A percentile compares a stretch with the other conserved stretches of the same genome.
Conservation (phyloP, 2,888 invertebrate genomes). For the Agrilus biguttatus region DNA sequence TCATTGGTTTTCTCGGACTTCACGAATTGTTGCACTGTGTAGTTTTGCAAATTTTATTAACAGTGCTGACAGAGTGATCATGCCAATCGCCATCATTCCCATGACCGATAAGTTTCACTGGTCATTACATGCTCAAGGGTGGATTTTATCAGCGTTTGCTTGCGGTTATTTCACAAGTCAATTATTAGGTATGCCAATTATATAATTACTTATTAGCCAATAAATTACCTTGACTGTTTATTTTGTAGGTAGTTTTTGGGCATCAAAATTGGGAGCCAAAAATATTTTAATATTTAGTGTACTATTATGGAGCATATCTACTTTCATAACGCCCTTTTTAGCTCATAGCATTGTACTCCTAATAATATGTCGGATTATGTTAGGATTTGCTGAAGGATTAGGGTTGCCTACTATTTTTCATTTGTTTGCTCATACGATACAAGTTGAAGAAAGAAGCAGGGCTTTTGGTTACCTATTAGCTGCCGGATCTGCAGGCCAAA, state of each 20-base stretch:
- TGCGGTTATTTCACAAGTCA: constrained; percentile 65
- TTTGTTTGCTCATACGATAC: constrained; percentile 56
- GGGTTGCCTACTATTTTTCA: constrained; percentile 64
- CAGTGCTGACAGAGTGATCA: constrained; percentile 60
- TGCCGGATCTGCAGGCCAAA: constrained; percentile 61
- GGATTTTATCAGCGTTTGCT: constrained; percentile 62
- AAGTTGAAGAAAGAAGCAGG: constrained; percentile 54
- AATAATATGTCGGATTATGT: constrained; percentile 46
- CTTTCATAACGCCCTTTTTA: constrained; percentile 51
- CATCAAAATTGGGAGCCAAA: constrained; percentile 53
- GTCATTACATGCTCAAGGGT: constrained; percentile 56
- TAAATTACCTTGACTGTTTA: constrained; percentile 15
- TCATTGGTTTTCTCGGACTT: constrained; percentile 38
- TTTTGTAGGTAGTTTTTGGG: constrained; percentile 53
- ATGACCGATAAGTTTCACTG: constrained; percentile 59
- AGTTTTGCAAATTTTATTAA: constrained; percentile 64
- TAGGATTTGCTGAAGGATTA: constrained; percentile 61
- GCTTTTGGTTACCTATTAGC: constrained; percentile 61
- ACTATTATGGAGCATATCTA: constrained; percentile 57
- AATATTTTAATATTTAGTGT: constrained; percentile 52
- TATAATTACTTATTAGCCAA: background rate
- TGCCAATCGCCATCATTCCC: constrained; percentile 63
- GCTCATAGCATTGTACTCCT: constrained; percentile 49
- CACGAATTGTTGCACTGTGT: constrained; percentile 49
- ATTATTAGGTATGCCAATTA: constrained; percentile 31